Base-by-base conservation (phyloP, 2,113 vertebrate species). In the Oceanodroma tethys region DNA sequence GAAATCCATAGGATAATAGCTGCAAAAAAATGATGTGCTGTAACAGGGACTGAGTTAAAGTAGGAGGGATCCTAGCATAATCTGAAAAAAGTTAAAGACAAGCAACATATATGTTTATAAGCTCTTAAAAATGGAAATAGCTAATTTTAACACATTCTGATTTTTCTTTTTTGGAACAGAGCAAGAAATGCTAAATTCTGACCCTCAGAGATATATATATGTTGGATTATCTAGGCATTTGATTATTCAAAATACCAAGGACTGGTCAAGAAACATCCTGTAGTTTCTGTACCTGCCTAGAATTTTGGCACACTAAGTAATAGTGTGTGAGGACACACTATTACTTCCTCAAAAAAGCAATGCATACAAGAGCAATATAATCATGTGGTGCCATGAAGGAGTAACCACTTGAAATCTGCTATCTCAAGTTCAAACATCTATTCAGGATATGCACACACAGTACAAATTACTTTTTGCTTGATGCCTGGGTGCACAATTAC, bases 391-490 rank as follows among this genome's bases (percentile, higher is more conserved):
- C 66, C 48, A 45, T 2, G 17, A 90, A 92, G 75, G 36, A 92
- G 27, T 16, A 93, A 88, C 29, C 42, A 79, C 67, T 80, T 55
- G 47, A 92, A 86, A 89, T 74, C 83, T 72, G 53, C 56, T 66
- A 6, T n/a, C 81, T 82, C 58, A 11, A 63, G 68, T 71, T 96
- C 91, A 92, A 78, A 86, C 20, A 88, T 10, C 55, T 58, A 92
- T 70, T 94, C 62, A 67, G 50, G 34, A 38, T 62, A 74, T 23
- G 40, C 47, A 66, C 3, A 7, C 36, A 40, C 6, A 59, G 59
- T 62, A 91, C 80, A 96, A 95, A 89, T 81, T 79, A 67, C 48
- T 71, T 95, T 87, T 85, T 91, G 81, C 71, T 93, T 65, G 80
- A 68, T 55, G 90, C 70, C 66, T 90, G 81, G 59, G 52, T 92